Evolutionary conservation across 1,140 invertebrate genomes (phyloP), one percentile per base, ranked within the genome.

Genomic region (Drosophila gunungcola): DNA sequence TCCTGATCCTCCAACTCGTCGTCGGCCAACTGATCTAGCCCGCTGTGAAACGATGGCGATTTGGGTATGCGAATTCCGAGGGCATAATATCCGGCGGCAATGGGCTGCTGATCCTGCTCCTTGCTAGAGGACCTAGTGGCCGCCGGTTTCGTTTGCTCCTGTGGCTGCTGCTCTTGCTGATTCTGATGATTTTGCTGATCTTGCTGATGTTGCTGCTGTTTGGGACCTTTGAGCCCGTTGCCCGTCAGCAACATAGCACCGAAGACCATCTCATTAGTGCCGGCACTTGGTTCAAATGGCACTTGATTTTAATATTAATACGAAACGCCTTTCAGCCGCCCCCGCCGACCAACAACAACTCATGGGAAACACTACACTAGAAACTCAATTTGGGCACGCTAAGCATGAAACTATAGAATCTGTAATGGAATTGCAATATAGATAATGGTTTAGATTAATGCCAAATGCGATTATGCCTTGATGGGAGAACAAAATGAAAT

Each of bases 11-110:
- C 62, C 53, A 79, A 73, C 49, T 81, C 78, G 54, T 93, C 93
- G 76, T 93, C 94, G 43, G 96, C 95, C 78, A 96, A 95, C 76
- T 96, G 94, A 88, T 97, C 96, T 62, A 97, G 93, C 34, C 96
- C 96, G 91, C 96, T 96, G 90, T 97, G 96, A 92, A 97, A 97
- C 85, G 96, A 97, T 38, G 96, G 96, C 74, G 96, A 97, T 92
- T 97, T 97, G 53, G 96, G 96, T 85, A 97, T 95, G 52, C 96
- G 95, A 84, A 95, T 93, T 36, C 83, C 80, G 57, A 83, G 68
- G 12, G 84, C 81, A 82, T 82, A 79, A 63, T 84, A 78, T 43
- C 78, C 80, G 4, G 72, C 54, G 7, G 56, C 49, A 34, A 53
- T 39, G 12, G 63, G 61, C 21, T 55, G 73, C n/a, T 55, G 51